Base-by-base conservation (phyloP, 1,140 invertebrate genomes). In the Caenorhabditis brenneri region DNA sequence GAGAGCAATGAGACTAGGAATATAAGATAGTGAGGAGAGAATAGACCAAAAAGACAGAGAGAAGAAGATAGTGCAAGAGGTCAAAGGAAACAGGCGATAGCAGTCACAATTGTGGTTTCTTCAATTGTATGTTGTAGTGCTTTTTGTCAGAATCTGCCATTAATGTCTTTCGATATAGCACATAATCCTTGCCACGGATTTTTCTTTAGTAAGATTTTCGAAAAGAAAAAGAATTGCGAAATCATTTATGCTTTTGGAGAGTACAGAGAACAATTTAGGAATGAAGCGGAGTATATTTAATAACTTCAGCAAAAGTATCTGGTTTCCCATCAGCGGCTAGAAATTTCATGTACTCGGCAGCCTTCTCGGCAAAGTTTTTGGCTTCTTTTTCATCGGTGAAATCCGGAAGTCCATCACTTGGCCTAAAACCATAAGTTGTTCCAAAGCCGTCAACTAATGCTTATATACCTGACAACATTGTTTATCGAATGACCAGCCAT, bases 371-470 rank as follows among this genome's bases (percentile, higher is more conserved):
- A 12, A 74, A 74, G n/a, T 42, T 22, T 7, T 46, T 39, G 4
- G 65, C 65, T 46, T 74, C 65, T n/a, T 74, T 46, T n/a, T 74
- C 65, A 42, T 74, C 65, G 4, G 65, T 74, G 36, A 74, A 74
- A 74, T 74, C 65, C 9, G 65, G 36, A 46, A 74, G n/a, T 46
- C 65, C 65, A 29, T 74, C 65, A 6, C 29, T 74, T 39, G 65
- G 36, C 46, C 65, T 74, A n/a, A 46, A 74, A 74, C 22, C 24
- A 3, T 24, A 15, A 24, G 19, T 24, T 42, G 12, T 0, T 19
- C 19, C 6, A 10, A 33, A 22, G 9, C 2, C 0, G 16, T 15
- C 2, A 36, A n/a, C 29, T 7, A 15, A 24, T 46, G 9, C 36
- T 19, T 2, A 2, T n/a, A 12, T 42, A 42, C 65, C 36, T 74